Percentiles rank a stretch among this genome's conserved stretches.
These are phyloP conservation scores for Bombus waltoni DNA, from an alignment of 1,140 invertebrate species.

Conservation along the genomic window DNA sequence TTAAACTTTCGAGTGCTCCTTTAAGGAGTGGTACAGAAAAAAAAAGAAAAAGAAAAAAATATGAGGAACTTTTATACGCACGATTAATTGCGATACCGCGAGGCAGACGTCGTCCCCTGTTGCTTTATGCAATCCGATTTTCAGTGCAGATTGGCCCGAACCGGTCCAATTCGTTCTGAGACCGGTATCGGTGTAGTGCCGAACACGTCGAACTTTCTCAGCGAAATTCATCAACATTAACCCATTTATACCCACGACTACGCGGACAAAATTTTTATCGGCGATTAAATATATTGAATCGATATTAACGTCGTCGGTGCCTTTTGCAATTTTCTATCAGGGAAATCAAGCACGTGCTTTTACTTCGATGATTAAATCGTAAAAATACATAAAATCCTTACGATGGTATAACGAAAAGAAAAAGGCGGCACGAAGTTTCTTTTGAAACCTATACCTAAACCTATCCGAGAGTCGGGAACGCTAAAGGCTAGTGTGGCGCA, in stretches of 20 bases:
- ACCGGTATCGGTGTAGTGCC: slow-evolving; percentile 48
- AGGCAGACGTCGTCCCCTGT: slow-evolving; percentile 44
- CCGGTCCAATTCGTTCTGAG: slow-evolving; percentile 57
- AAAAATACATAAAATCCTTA: no score
- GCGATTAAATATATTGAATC: background rate
- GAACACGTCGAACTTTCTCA: slow-evolving; percentile 59
- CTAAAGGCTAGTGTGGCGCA: background rate
- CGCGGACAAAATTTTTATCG: slow-evolving; percentile 14
- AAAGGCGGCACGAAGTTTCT: background rate
- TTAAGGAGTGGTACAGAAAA: slow-evolving; percentile 28
- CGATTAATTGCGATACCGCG: slow-evolving; percentile 53
- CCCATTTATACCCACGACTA: slow-evolving; percentile 27
- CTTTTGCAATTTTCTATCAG: background rate
- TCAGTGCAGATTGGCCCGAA: slow-evolving; percentile 43
- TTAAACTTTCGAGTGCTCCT: background rate
- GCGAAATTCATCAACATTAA: slow-evolving; percentile 46
- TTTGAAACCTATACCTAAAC: background rate
- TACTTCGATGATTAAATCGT: background rate
- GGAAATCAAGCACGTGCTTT: no score
- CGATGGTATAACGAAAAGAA: background rate
- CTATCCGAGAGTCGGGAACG: background rate
- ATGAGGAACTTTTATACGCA: background rate
- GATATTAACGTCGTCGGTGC: background rate
- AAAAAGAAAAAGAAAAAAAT: slow-evolving; percentile 34
- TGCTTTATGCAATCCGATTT: slow-evolving; percentile 58